Percentiles rank a stretch among this genome's conserved stretches.
Conservation (phyloP, 2,888 invertebrate species). For the Nemotelus nigrinus region DNA sequence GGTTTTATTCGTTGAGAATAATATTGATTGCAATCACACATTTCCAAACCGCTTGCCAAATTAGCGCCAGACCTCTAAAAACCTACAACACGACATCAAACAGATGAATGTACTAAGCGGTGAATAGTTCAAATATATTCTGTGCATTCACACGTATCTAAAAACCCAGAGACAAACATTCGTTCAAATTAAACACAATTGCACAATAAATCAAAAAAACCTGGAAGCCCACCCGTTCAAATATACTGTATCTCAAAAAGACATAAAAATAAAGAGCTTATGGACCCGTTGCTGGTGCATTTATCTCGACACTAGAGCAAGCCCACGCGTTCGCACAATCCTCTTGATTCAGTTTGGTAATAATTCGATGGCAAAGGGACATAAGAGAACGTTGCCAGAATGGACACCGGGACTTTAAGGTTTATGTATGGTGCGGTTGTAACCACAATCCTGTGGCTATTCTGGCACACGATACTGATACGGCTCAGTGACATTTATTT, state of each 20-base stretch:
- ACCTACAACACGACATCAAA: background rate
- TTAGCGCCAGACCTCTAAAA: conserved; percentile 12
- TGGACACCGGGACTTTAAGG: background rate
- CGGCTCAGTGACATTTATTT: background rate
- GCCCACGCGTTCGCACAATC: too few relatives aligned
- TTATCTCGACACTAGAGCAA: conserved; percentile 10
- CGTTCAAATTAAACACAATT: background rate
- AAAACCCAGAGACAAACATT: too few relatives aligned
- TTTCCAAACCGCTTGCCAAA: conserved; percentile 12
- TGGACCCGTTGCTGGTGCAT: conserved; percentile 10
- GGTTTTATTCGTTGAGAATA: background rate
- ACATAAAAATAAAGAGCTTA: conserved; percentile 16
- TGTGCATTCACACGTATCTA: too few relatives aligned
- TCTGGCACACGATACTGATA: conserved; percentile 22
- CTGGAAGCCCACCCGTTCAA: background rate
- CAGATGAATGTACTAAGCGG: too few relatives aligned
- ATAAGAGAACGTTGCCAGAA: too few relatives aligned
- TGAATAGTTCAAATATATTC: too few relatives aligned
- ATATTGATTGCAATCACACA: conserved; percentile 32
- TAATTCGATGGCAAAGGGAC: too few relatives aligned
- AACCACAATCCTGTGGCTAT: conserved; percentile 16
- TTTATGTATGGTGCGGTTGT: background rate
- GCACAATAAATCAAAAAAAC: conserved; percentile 4
- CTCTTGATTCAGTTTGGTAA: too few relatives aligned
- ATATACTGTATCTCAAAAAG: background rate